phyloP scores from a whole-genome alignment of 2,797 vertebrate species.

The Rhinatrema bivittatum region DNA sequence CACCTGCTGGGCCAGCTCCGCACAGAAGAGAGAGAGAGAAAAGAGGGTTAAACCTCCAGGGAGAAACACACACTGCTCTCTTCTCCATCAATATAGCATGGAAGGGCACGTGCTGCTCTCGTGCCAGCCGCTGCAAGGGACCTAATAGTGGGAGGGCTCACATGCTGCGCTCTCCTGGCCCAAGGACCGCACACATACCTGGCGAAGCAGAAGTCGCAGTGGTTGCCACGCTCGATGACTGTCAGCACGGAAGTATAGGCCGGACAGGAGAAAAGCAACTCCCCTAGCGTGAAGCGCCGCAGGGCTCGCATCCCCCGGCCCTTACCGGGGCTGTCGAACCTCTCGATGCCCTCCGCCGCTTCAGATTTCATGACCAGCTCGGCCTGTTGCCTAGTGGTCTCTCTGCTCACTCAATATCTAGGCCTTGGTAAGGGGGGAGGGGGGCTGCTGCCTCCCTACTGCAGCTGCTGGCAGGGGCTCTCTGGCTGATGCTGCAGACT shows the following conservation, averaged over 20 bases:
- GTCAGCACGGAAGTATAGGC: slow-evolving; percentile 76
- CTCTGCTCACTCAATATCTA: background rate
- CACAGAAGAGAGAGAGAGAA: background rate
- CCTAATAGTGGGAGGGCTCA: too few relatives aligned
- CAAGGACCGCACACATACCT: too few relatives aligned
- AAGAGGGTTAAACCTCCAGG: too few relatives aligned
- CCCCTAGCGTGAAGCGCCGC: slow-evolving; percentile 64
- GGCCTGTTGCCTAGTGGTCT: slow-evolving; percentile 10
- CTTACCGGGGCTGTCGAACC: slow-evolving; percentile 76
- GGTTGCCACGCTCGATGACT: slow-evolving; percentile 67
- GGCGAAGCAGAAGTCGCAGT: slow-evolving; percentile 84
- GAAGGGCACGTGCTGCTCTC: too few relatives aligned
- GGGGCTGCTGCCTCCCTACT: too few relatives aligned
- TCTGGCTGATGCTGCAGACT: too few relatives aligned
- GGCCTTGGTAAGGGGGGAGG: too few relatives aligned
- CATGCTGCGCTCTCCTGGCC: too few relatives aligned
- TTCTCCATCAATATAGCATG: too few relatives aligned
- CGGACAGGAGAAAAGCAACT: slow-evolving; percentile 75
- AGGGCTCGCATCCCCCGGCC: slow-evolving; percentile 78
- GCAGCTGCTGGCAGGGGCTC: too few relatives aligned
- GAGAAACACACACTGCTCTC: too few relatives aligned
- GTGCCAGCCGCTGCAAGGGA: background rate
- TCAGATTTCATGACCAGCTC: slow-evolving; percentile 27
- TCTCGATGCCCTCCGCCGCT: slow-evolving; percentile 59
- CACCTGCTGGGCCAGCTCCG: slow-evolving; percentile 1